Conservation (phyloP, 2,113 vertebrate species). For the Mastomys natalensis region DNA sequence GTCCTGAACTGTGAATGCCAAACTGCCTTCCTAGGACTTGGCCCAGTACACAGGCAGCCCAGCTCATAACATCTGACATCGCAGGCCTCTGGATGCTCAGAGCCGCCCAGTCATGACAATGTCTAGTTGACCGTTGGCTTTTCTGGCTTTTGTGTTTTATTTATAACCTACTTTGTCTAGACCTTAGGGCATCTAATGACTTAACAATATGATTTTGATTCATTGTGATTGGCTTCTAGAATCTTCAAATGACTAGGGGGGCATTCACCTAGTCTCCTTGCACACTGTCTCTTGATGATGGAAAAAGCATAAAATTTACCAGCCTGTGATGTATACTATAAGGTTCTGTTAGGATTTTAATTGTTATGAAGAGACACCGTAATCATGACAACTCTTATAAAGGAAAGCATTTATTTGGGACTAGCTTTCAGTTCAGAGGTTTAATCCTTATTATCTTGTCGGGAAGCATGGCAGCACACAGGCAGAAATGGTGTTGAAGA, state of each 20-base stretch:
- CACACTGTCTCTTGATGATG: too few relatives aligned
- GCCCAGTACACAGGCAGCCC: too few relatives aligned
- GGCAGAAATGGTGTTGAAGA: background rate
- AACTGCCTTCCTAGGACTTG: background rate
- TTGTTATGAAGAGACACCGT: background rate
- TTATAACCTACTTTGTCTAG: background rate
- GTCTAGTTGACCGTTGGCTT: background rate
- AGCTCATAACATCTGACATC: accelerated
- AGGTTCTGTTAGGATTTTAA: background rate
- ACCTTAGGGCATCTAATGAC: background rate
- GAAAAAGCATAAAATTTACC: background rate
- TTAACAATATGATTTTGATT: accelerated
- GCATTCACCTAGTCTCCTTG: background rate
- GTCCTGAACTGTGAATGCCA: accelerated
- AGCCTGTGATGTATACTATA: background rate
- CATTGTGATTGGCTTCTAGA: background rate
- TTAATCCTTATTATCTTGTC: background rate
- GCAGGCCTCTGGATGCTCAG: background rate
- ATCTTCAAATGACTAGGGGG: background rate
- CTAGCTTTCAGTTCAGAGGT: background rate
- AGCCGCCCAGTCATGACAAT: background rate
- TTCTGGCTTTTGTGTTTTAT: background rate
- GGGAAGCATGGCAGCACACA: background rate
- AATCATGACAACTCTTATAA: background rate
- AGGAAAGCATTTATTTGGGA: background rate